Evolutionary conservation across 2,113 vertebrate species (phyloP), one percentile per base, ranked within the genome.

Genomic region (Malurus elegans): DNA sequence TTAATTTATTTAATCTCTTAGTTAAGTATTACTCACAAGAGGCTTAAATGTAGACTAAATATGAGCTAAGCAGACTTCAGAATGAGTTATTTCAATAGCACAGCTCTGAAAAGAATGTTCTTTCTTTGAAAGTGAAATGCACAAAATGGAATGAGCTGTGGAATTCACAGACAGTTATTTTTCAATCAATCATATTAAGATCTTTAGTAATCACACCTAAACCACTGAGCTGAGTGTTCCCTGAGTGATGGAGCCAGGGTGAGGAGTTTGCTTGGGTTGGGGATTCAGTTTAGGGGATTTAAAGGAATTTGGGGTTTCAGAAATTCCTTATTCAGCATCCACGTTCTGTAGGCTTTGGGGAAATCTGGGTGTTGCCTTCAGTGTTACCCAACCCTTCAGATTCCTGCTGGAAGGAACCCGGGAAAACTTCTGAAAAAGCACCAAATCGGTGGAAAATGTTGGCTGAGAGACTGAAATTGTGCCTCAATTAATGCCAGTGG

Each of bases 301-400:
- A 11, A 75, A 88, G 24, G 44, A 34, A 67, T 71, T 4, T 21
- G 36, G 54, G 12, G 18, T 31, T 69, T 72, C 57, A 82, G 19
- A 44, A 54, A 78, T 70, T 11, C 51, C 70, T 45, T 14, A 23
- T 32, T 31, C 29, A 38, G 15, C 57, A 67, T 5, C 38, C 50
- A 26, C 79, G 44, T 36, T 21, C 6, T 1, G 2, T 3, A 42
- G 26, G 3, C 36, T 66, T 28, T 15, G 47, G 12, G 42, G 48
- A 19, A 64, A 51, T 16, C 14, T 57, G 0, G 0, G 32, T 20
- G 57, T 3, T 65, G 56, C 58, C 53, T 26, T 12, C 34, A 4
- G 26, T 6, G 32, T 2, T 5, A 4, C 20, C 58, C 2, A 17
- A 16, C 8, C 57, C 17, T 34, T 24, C 40, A 26, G 25, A 8